Evolutionary conservation across 2,888 invertebrate genomes (phyloP), one percentile per base, ranked within the genome.

Genomic region (Baronia brevicornis): DNA sequence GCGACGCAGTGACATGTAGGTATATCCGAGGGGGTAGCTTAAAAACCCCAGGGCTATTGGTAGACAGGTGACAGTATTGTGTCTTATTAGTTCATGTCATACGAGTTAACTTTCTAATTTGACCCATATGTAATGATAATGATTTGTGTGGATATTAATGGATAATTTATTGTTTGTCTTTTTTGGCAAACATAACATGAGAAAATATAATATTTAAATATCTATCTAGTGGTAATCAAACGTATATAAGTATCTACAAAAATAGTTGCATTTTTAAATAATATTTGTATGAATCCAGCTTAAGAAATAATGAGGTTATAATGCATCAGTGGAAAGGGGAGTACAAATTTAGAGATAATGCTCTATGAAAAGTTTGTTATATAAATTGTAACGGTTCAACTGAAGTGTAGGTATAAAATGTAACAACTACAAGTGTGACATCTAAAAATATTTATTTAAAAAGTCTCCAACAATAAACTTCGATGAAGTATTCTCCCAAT

Each of bases 181-280:
- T 40, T 59, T 62, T 57, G 60, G 67, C 66, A 74, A 80, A 82
- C 70, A 59, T 67, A 79, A 78, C 68, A 66, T 77, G 78, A 67
- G 70, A 80, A 79, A 80, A 80, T 77, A 78, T 73, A 63, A 39
- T 48, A 50, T 65, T 58, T 72, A 65, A 73, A 74, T 69, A 51
- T 80, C 70, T 80, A 78, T 77, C 64, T 77, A 82, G 69, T 72
- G 72, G 75, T 79, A 75, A 66, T 71, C 64, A 74, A 80, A 80
- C 51, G 73, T 72, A 78, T 74, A 79, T 73, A 70, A 60, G 68
- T 67, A 69, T 74, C 82, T 84, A 84, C 80, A 84, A 84, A 84
- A 84, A 84, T 84, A 84, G 82, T 80, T 74, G 67, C 68, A 73
- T 79, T 79, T 67, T 63, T 48, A 73, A 78, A 74, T 52, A 51